Evolutionary conservation across 2,888 invertebrate genomes (phyloP).

Genomic region (Itoplectis maculator): DNA sequence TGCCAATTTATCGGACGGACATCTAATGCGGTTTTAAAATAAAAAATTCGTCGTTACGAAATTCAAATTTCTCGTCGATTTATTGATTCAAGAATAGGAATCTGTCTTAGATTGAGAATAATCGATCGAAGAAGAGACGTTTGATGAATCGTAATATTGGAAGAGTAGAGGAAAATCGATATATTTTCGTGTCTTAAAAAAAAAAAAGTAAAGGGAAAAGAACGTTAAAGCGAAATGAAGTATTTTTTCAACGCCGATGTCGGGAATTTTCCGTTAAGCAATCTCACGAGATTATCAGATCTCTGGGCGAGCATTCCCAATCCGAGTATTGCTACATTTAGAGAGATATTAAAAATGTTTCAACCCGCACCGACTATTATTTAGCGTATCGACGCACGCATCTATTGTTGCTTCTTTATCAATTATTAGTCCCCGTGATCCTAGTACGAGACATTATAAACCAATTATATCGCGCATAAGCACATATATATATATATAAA

Average conservation of each 20-base stretch:
- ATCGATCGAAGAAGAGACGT: not conserved
- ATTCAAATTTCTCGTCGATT: not conserved
- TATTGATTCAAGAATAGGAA: conserved; percentile 10
- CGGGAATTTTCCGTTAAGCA: not conserved
- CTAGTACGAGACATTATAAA: conserved; percentile 36
- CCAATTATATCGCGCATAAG: conserved; percentile 27
- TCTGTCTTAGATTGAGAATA: not conserved
- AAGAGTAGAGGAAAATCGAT: conserved; percentile 2
- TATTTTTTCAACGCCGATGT: not conserved
- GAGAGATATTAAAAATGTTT: conserved; percentile 3
- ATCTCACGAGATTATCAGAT: not conserved
- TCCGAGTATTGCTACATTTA: conserved; percentile 30
- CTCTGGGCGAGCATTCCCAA: not conserved
- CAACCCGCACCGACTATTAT: conserved; percentile 21
- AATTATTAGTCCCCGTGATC: conserved; percentile 17
- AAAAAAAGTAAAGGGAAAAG: not conserved
- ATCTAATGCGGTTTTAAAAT: conserved; percentile 67
- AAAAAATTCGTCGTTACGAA: not conserved
- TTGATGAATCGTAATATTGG: not conserved
- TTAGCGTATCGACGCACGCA: not conserved
- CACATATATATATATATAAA: conserved; percentile 25
- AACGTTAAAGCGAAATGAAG: not conserved
- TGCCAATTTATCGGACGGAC: conserved; percentile 78
- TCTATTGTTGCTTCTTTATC: not conserved
- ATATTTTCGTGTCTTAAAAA: not conserved